These are phyloP conservation scores for Byasa hedistus DNA, from an alignment of 2,888 invertebrate genomes.

Conservation along the genomic window DNA sequence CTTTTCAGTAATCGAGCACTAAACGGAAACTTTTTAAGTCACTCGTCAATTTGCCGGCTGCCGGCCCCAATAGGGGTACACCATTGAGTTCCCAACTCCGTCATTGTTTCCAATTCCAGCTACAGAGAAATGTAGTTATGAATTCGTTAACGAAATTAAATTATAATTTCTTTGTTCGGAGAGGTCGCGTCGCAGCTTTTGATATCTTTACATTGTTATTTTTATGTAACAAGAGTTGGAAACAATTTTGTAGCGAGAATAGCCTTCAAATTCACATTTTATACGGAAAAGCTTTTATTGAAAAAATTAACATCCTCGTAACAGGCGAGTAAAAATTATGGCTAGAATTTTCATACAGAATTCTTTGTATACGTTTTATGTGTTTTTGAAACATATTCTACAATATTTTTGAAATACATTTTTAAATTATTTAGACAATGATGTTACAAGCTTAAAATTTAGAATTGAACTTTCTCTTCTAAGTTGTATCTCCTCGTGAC, in stretches of 20 bases:
- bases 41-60: conserved; percentile 37
- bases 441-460: too few relatives aligned
- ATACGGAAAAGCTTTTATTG: not conserved
- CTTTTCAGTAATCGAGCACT: conserved; percentile 40
- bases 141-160: conserved; percentile 24
- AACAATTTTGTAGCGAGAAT: conserved; percentile 11
- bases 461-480: too few relatives aligned
- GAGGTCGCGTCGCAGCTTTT: conserved; percentile 12
- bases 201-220: conserved; percentile 20
- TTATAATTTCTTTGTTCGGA: conserved; percentile 14
- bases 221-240: conserved; percentile 12
- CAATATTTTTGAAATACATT: not conserved
- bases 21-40: conserved; percentile 42
- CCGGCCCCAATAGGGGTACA: conserved; percentile 32
- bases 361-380: not conserved
- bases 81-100: conserved; percentile 30
- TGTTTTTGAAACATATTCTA: not conserved
- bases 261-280: conserved; percentile 2
- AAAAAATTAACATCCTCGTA: not conserved
- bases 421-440: not conserved
- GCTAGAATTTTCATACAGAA: not conserved
- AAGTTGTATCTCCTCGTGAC: too few relatives aligned
- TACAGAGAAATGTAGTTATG: conserved; percentile 29
- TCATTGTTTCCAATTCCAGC: conserved; percentile 28
- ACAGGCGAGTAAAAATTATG: not conserved